Evolutionary conservation across 2,113 vertebrate species (phyloP).

Genomic region (Epinephelus fuscoguttatus): DNA sequence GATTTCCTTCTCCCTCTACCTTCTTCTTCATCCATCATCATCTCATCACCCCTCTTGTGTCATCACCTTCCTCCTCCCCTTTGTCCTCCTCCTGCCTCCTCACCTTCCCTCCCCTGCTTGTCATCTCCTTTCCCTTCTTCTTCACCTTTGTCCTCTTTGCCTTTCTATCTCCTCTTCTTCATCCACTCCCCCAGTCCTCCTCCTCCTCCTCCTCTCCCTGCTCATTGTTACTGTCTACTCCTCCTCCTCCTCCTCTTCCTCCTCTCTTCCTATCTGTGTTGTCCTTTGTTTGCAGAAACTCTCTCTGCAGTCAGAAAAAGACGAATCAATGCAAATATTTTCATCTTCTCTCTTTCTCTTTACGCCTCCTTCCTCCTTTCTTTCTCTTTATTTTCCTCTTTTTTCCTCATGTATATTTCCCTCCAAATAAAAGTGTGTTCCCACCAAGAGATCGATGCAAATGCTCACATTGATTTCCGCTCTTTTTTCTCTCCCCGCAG

Average conservation of each 20-base stretch:
- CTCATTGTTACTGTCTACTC: not conserved
- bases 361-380: not conserved
- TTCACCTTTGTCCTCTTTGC: not conserved
- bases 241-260: not conserved
- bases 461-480: conserved; percentile 39
- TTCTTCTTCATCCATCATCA: too few relatives aligned
- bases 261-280: conserved; percentile 1
- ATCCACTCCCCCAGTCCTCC: not conserved
- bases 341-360: conserved; percentile 28
- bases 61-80: not conserved
- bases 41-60: too few relatives aligned
- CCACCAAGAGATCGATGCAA: conserved; percentile 58
- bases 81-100: too few relatives aligned
- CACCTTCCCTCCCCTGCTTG: too few relatives aligned
- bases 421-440: conserved; percentile 53
- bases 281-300: conserved; percentile 40
- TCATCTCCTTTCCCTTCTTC: too few relatives aligned
- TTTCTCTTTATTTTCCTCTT: not conserved
- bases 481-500: conserved; percentile 28
- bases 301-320: conserved; percentile 8
- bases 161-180: not conserved
- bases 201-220: not conserved
- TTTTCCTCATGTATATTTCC: not conserved
- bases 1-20: too few relatives aligned
- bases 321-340: conserved; percentile 60